Evolutionary conservation across 2,888 invertebrate species (phyloP), one percentile per base, ranked within the genome.

Genomic region (Chaitophorus viminalis): DNA sequence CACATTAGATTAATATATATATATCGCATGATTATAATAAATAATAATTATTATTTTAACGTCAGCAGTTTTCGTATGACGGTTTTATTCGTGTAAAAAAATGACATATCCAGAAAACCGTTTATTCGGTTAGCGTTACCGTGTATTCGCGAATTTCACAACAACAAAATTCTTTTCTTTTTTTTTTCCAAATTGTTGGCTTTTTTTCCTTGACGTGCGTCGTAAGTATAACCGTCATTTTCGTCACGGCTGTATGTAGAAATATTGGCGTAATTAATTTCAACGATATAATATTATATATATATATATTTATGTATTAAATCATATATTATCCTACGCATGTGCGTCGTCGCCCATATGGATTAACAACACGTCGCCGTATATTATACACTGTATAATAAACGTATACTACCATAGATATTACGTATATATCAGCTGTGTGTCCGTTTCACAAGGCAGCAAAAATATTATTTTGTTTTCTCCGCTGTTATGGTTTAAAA

Each of bases 401-500:
- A 18, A 60, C 60, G 0, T 31, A 6, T 29, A 70, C 17, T 3
- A 3, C 14, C 25, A 60, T 5, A 25, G 1, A 60, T 60, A 54
- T 54, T 21, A 25, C 4, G 1, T 17, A 6, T 29, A 70, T 6
- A 17, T 31, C 70, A 17, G 4, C 14, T 4, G 6, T 25, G 60
- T 25, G 60, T 17, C 29, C 46, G 84, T 84, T 76, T 84, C 76
- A 68, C 85, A 25, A 75, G 65, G 4, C 46, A 79, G n/a, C 14
- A 3, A 75, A 29, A 70, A 72, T 21, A 36, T 70, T 52, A 18
- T 25, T 25, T 54, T 77, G 54, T 36, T 68, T 36, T 11, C 52
- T 79, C 70, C 70, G 14, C 21, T 60, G 75, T 86, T 78, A 86
- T 21, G 86, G 54, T 79, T 29, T 78, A 60, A 86, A 86, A 86